phyloP scores from a whole-genome alignment of 64 coral and sea anemone species.

The Montipora sp. region DNA sequence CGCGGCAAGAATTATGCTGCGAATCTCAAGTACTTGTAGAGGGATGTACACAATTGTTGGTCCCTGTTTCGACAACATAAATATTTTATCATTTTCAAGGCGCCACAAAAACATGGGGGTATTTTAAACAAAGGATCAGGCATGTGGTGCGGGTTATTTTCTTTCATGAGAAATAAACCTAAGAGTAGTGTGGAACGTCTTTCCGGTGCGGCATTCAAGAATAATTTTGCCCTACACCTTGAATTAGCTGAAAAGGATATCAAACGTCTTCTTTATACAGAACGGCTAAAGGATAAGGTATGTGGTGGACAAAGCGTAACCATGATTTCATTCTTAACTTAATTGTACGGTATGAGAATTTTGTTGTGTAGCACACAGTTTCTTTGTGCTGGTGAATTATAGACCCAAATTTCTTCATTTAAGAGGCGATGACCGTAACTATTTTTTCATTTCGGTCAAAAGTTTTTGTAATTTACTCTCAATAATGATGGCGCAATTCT shows the following conservation, averaged over 20 bases:
- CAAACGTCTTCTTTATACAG: neutral
- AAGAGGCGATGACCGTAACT: too few relatives aligned
- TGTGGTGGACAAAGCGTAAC: too few relatives aligned
- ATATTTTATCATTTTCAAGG: slow-evolving; percentile 41
- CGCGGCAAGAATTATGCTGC: neutral
- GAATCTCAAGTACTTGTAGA: neutral
- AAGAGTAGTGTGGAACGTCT: neutral
- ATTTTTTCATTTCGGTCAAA: too few relatives aligned
- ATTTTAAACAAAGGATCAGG: neutral
- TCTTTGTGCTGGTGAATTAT: too few relatives aligned
- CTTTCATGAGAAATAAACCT: neutral
- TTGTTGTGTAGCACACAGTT: too few relatives aligned
- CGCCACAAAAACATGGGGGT: neutral
- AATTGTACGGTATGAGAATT: too few relatives aligned
- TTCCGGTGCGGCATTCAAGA: slow-evolving; percentile 22
- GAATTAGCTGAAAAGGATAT: too few relatives aligned
- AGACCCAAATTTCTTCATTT: too few relatives aligned
- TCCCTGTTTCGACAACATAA: neutral
- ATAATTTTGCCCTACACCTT: neutral
- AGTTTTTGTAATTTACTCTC: too few relatives aligned
- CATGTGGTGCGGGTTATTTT: slow-evolving; percentile 7
- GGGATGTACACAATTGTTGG: neutral
- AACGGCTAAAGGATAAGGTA: neutral
- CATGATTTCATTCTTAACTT: too few relatives aligned
- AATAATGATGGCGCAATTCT: too few relatives aligned